Base-by-base conservation (phyloP, 2,797 vertebrate species). In the Gymnocypris eckloni region DNA sequence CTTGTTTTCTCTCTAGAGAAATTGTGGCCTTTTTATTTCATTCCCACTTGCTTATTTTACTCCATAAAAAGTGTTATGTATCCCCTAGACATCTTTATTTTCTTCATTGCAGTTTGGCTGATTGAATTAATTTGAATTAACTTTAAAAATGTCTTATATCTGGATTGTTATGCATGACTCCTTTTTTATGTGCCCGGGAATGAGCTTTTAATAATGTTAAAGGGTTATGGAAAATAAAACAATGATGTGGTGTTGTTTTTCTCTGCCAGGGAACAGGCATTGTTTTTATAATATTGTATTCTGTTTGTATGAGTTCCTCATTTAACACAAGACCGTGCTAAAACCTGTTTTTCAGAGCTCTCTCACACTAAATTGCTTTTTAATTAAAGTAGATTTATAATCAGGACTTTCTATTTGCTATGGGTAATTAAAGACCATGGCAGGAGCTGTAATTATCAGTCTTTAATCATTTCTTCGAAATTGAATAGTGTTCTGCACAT, bases 351-450 rank as follows among this genome's bases (percentile, higher is more conserved):
- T 86, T 52, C 22, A 45, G 70, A 61, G 73, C 22, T 50, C 69
- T 80, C 56, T 71, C 52, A 2, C 70, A 69, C 76, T 45, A 59
- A 84, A 87, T 83, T 16, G 37, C 71, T 70, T 84, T 87, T 67
- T 54, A 84, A 84, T 81, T 73, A 69, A 76, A 87, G 43, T 56
- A 81, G 61, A 81, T 87, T 87, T 56, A 72, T 41, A 81, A 84
- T 83, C 81, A 87, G 25, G 82, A 73, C 50, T 39, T 78, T 78
- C 67, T 69, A 83, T 73, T 73, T 76, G 72, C 82, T 18, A 76
- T 76, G 82, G 54, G 80, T 86, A 77, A 87, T 75, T 73, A 80
- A 87, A 72, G 77, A 33, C 33, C 20, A 25, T 77, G 72, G 52
- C 71, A 48, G 52, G 41, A 70, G 39, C 80, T 50, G 50, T 54